Percentiles rank a stretch among this genome's conserved stretches.
Evolutionary conservation across 2,113 vertebrate species (phyloP).

Genomic region (Bubo blakistoni): DNA sequence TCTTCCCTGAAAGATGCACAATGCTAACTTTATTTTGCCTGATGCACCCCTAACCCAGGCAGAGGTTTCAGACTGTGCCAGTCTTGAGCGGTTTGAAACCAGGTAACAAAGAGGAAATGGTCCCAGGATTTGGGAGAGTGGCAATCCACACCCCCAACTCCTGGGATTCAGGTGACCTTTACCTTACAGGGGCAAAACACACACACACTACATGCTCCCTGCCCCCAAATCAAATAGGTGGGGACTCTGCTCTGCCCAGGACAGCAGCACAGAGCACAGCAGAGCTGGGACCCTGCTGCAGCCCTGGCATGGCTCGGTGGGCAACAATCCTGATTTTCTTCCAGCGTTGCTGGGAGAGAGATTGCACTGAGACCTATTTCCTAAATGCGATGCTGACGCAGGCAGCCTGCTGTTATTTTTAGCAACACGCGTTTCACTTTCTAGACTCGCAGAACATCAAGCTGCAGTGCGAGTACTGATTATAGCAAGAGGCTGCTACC

Average conservation of each 20-base stretch:
- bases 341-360: constrained; percentile 40
- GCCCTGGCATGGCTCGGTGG: neutral
- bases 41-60: neutral
- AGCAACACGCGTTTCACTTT: constrained; percentile 42
- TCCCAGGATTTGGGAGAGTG: neutral
- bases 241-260: neutral
- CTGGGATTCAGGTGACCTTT: neutral
- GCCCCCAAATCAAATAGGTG: neutral
- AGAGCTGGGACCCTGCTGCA: neutral
- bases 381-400: constrained; percentile 29
- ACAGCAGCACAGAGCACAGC: neutral
- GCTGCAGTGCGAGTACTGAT: neutral
- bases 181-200: neutral
- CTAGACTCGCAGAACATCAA: neutral
- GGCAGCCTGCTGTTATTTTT: constrained; percentile 61
- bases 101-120: fast-evolving
- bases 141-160: neutral
- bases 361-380: constrained; percentile 44
- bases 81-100: neutral
- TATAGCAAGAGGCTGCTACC: neutral
- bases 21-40: fast-evolving
- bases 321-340: neutral
- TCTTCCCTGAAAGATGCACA: neutral
- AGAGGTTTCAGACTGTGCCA: neutral
- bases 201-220: neutral